A percentile compares a stretch with the other conserved stretches of the same genome.
phyloP scores from a whole-genome alignment of 92 coral and sea anemone genomes.

The Palythoa caribaeorum region DNA sequence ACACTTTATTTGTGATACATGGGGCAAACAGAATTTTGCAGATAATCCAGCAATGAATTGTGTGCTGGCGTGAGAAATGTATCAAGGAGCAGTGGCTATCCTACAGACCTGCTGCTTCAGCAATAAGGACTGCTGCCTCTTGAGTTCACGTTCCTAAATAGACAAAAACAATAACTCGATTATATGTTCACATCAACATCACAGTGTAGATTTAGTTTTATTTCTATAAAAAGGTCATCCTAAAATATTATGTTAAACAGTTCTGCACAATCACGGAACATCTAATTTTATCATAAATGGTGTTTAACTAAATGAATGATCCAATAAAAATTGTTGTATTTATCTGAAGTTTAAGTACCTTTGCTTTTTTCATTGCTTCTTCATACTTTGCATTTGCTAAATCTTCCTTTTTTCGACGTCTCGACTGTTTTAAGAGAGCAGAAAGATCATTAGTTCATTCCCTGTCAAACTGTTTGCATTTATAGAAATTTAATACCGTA shows the following conservation, averaged over 20 bases:
- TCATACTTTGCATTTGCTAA: slow-evolving; percentile 96
- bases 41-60: too few species aligned
- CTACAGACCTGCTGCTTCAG: slow-evolving; percentile 91
- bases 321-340: background rate
- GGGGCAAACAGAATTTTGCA: too few species aligned
- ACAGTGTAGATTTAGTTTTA: background rate
- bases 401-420: slow-evolving; percentile 92
- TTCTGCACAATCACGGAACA: too few species aligned
- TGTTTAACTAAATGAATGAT: too few species aligned
- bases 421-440: slow-evolving; percentile 64
- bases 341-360: slow-evolving; percentile 57
- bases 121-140: slow-evolving; percentile 91
- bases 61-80: too few species aligned
- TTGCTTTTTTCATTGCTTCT: slow-evolving; percentile 97
- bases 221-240: background rate
- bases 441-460: background rate
- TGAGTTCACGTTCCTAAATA: slow-evolving; percentile 93
- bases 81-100: too few species aligned
- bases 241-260: background rate
- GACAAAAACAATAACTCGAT: background rate
- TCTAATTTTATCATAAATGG: background rate
- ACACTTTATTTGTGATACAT: too few species aligned
- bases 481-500: background rate
- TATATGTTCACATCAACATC: background rate
- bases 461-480: background rate